A percentile compares a stretch with the other conserved stretches of the same genome.
phyloP scores from a whole-genome alignment of 2,888 invertebrate species.

The Bombylius discolor region DNA sequence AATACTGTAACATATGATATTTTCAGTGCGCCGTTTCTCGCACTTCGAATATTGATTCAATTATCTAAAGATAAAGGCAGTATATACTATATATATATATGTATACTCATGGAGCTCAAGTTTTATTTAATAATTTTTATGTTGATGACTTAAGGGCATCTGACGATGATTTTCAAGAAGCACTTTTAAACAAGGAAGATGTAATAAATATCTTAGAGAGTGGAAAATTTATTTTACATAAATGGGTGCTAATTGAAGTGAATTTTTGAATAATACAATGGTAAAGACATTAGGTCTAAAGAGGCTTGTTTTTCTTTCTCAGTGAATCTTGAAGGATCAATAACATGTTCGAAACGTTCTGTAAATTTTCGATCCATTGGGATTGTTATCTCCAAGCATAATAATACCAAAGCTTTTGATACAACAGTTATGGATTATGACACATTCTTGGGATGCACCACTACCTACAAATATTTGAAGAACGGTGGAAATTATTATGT shows the following conservation, averaged over 20 bases:
- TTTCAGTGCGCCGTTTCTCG: no score
- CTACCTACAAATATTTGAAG: not conserved
- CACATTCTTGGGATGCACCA: not conserved
- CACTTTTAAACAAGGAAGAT: not conserved
- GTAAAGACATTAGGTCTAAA: not conserved
- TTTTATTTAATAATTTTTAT: not conserved
- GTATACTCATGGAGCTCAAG: not conserved
- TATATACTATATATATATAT: no score
- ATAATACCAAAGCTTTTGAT: constrained; percentile 1
- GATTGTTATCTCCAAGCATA: constrained; percentile 4
- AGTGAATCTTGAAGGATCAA: not conserved
- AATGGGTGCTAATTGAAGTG: not conserved
- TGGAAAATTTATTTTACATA: not conserved
- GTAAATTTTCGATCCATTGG: constrained; percentile 6
- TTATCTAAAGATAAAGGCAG: no score
- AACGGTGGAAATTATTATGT: not conserved
- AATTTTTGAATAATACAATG: not conserved
- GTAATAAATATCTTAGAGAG: not conserved
- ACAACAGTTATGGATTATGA: constrained; percentile 1
- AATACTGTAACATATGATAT: no score
- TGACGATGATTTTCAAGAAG: not conserved
- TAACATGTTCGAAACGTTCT: not conserved
- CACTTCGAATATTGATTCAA: no score
- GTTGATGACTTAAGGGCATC: not conserved
- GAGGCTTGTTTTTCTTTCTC: not conserved